A percentile compares a stretch with the other conserved stretches of the same genome.
phyloP scores from a whole-genome alignment of 2,113 vertebrate species.

The Anarrhichthys ocellatus region DNA sequence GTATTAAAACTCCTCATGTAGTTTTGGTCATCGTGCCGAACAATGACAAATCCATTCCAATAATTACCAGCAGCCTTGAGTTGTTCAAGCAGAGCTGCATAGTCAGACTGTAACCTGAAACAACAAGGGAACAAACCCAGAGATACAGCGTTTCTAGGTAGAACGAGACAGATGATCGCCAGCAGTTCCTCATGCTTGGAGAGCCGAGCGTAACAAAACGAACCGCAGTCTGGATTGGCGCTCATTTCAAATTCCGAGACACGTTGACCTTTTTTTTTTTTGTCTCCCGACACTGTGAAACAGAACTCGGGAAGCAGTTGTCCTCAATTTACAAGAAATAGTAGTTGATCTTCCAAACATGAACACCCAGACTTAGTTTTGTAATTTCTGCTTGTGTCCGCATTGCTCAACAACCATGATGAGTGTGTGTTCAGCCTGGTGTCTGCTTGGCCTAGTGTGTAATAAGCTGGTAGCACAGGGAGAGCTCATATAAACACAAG shows the following conservation, averaged over 20 bases:
- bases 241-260: conserved; percentile 5
- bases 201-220: not conserved
- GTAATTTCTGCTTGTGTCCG: not conserved
- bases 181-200: conserved; percentile 19
- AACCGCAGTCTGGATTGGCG: conserved; percentile 10
- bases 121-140: not conserved
- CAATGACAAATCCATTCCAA: not conserved
- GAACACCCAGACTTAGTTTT: conserved; percentile 5
- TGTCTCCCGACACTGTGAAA: conserved; percentile 6
- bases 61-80: not conserved
- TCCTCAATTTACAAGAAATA: not conserved
- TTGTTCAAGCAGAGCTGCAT: not conserved
- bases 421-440: conserved; percentile 8
- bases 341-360: not conserved
- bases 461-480: not conserved
- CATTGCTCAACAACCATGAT: not conserved
- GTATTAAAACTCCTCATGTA: not conserved
- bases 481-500: conserved; percentile 16
- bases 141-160: not conserved
- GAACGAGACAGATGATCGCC: not conserved
- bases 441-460: not conserved
- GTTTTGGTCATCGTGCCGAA: not conserved
- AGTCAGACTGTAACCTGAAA: conserved; percentile 4
- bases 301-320: not conserved
- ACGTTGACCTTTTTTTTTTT: not conserved